Percentiles rank a stretch among this genome's conserved stretches.
Evolutionary conservation across 2,888 invertebrate genomes (phyloP).

Genomic region (Hirtodrosophila alboralis): DNA sequence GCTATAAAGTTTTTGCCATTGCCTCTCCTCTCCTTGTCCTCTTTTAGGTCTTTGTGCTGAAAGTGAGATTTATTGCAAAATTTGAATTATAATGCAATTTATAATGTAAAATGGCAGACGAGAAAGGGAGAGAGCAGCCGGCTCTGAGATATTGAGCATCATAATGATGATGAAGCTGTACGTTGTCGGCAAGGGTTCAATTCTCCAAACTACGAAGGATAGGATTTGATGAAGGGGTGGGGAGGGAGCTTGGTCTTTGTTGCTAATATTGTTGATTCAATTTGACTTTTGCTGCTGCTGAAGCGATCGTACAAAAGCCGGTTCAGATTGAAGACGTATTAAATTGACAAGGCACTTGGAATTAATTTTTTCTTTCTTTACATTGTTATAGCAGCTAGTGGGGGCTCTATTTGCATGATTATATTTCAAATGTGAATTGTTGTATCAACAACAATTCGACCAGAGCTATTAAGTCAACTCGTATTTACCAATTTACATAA

Average conservation of each 20-base stretch:
- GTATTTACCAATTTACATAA: slow-evolving; percentile 10
- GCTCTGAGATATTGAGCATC: slow-evolving; percentile 64
- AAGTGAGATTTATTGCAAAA: slow-evolving; percentile 81
- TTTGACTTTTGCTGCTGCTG: slow-evolving; percentile 59
- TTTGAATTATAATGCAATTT: slow-evolving; percentile 80
- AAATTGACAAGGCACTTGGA: slow-evolving; percentile 65
- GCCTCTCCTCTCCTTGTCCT: slow-evolving; percentile 9
- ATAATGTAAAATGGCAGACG: slow-evolving; percentile 73
- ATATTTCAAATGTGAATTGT: slow-evolving; percentile 8
- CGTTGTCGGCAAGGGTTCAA: slow-evolving; percentile 46
- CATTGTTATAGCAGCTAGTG: slow-evolving; percentile 42
- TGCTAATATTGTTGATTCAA: slow-evolving; percentile 73
- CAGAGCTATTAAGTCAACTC: slow-evolving; percentile 27
- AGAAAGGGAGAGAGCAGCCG: slow-evolving; percentile 42
- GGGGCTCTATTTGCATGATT: slow-evolving; percentile 39
- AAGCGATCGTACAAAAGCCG: slow-evolving; percentile 47
- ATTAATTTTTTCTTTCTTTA: slow-evolving; percentile 69
- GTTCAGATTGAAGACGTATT: slow-evolving; percentile 47
- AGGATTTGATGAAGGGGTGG: background rate
- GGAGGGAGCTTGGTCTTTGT: slow-evolving; percentile 47
- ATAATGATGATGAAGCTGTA: slow-evolving; percentile 67
- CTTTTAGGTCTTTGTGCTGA: slow-evolving; percentile 66
- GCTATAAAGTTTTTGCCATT: slow-evolving; percentile 56
- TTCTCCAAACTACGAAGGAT: too few species aligned
- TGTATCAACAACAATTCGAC: background rate